Evolutionary conservation across 2,888 invertebrate species (phyloP), one percentile per base, ranked within the genome.

Genomic region (Frankliniella intonsa): DNA sequence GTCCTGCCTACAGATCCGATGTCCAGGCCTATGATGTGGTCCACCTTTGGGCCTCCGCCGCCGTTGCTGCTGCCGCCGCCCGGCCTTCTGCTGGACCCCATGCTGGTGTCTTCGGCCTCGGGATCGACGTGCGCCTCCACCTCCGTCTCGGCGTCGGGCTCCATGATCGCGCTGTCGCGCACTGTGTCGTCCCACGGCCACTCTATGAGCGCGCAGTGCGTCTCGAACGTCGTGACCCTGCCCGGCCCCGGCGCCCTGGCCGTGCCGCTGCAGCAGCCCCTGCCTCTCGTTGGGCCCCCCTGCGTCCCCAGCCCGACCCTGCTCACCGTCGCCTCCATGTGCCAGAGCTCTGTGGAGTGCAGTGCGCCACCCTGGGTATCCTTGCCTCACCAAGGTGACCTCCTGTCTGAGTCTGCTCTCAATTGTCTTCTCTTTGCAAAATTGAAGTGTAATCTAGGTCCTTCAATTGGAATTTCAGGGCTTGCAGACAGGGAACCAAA

Each of bases 281-380:
- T 76, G 11, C 12, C 69, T 25, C 22, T 76, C 22, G 25, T 25
- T 12, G 38, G 38, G 38, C 38, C 2, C 3, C 38, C 38, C 38
- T 38, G 38, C 38, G 14, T 62, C 19, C 25, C 69, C 11, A 22
- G 22, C 22, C 10, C 69, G 69, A 55, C 55, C 8, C 69, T 76
- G 22, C 69, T 76, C 69, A 76, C 69, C 69, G 69, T 76, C 22
- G 69, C 69, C 25, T 76, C 69, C 69, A 76, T 76, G 69, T 76
- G 69, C 69, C 69, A 76, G 22, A 76, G 69, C 69, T 11, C 69
- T 3, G 25, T 55, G 55, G 55, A 55, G 55, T 55, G 55, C 55
- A 55, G 19, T 19, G 14, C 55, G 12, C 14, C 55, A 12, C 55
- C 55, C 55, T 55, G 55, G 55, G 12, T 0, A 9, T 3, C 69